A percentile compares a stretch with the other conserved stretches of the same genome.
These are phyloP conservation scores for Metopolophium dirhodum DNA, from an alignment of 1,140 invertebrate genomes.

Conservation along the genomic window DNA sequence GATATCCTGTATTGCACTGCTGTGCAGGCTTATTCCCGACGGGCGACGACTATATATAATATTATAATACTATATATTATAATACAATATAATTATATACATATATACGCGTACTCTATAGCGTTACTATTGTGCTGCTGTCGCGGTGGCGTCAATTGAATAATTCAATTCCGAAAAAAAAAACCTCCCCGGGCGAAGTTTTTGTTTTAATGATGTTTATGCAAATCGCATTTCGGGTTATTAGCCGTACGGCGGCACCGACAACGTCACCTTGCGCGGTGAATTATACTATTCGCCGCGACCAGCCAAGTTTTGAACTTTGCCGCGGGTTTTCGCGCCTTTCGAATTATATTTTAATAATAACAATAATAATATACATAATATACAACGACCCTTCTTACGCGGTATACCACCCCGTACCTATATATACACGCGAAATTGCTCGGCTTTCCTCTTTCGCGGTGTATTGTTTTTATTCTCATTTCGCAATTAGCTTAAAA, in stretches of 20 bases:
- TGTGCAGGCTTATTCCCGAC: not conserved
- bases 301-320: slow-evolving; percentile 45
- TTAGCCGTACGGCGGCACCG: not conserved
- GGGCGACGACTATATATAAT: not conserved
- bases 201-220: slow-evolving; percentile 55
- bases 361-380: slow-evolving; percentile 30
- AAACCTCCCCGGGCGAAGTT: slow-evolving; percentile 40
- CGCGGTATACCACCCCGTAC: not conserved
- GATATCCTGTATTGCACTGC: not conserved
- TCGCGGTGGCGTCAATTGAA: slow-evolving; percentile 4
- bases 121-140: not conserved
- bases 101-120: no score
- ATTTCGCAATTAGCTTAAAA: slow-evolving; percentile 48
- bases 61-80: no score
- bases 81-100: no score
- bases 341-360: slow-evolving; percentile 47
- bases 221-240: slow-evolving; percentile 46
- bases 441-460: slow-evolving; percentile 18
- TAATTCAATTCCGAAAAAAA: slow-evolving; percentile 47
- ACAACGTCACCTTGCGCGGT: slow-evolving; percentile 15
- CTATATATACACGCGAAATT: not conserved
- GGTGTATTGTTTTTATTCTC: slow-evolving; percentile 21
- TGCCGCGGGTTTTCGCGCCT: slow-evolving; percentile 41
- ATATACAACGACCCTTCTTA: not conserved
- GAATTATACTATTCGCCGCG: slow-evolving; percentile 24